Evolutionary conservation across 2,888 invertebrate species (phyloP).

Genomic region (Conchocele bisecta): DNA sequence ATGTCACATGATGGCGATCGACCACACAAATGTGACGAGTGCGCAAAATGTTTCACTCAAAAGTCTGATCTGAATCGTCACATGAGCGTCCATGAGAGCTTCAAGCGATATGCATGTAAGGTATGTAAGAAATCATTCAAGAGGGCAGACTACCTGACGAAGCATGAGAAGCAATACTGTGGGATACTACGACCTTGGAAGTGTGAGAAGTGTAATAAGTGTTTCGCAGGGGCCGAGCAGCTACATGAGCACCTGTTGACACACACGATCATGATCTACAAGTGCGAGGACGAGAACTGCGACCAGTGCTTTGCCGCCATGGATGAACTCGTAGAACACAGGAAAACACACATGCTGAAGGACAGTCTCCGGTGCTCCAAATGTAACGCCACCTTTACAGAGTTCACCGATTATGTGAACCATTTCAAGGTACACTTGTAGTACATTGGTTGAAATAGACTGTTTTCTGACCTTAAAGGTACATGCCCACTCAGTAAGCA

Average conservation of each 20-base stretch:
- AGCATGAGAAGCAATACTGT: constrained; percentile 57
- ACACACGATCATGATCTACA: constrained; percentile 16
- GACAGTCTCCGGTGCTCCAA: constrained; percentile 42
- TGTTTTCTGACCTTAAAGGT: no score
- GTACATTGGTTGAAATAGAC: no score
- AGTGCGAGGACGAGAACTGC: constrained; percentile 50
- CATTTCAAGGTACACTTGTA: constrained; percentile 54
- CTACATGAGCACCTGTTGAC: constrained; percentile 28
- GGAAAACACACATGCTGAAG: constrained; percentile 44
- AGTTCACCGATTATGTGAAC: constrained; percentile 45
- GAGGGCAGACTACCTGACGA: constrained; percentile 52
- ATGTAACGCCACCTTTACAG: constrained; percentile 40
- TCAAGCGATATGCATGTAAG: constrained; percentile 44
- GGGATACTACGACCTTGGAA: constrained; percentile 45
- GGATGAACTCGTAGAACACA: constrained; percentile 41
- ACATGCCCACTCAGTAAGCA: no score
- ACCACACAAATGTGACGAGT: constrained; percentile 45
- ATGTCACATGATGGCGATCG: constrained; percentile 48
- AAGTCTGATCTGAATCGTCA: constrained; percentile 56
- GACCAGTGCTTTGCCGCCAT: constrained; percentile 36
- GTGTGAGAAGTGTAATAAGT: constrained; percentile 48
- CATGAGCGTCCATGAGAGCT: constrained; percentile 49
- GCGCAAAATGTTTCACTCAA: constrained; percentile 49
- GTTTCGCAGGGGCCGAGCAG: constrained; percentile 43
- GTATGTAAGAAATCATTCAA: constrained; percentile 58